Evolutionary conservation across 2,113 vertebrate genomes (phyloP), one percentile per base, ranked within the genome.

Genomic region (Galemys pyrenaicus): DNA sequence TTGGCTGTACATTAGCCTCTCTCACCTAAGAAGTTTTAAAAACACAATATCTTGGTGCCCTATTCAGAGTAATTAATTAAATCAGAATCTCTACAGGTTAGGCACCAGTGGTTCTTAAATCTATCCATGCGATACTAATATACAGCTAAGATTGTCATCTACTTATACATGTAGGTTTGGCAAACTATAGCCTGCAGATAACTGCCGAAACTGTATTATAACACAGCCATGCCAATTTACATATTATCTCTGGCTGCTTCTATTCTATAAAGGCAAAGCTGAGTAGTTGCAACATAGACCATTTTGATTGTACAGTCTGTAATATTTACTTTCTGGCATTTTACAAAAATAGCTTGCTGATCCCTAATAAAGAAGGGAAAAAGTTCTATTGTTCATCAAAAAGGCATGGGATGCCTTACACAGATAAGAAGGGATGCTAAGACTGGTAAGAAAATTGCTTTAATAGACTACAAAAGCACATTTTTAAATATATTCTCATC

Each of bases 341-440:
- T 89, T 93, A 73, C 4, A 67, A n/a, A 95, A 95, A 96, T 49
- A 83, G 91, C 68, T 82, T 81, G 9, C 20, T 91, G 30, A 64
- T 30, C n/a, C 4, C 67, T 91, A 46, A 87, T 46, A 78, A 58
- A 80, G 37, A n/a, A 85, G 46, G 39, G 19, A 32, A 70, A 79
- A 78, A n/a, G n/a, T 88, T 22, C 13, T 70, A 39, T 80, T 83
- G 96, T 60, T 83, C 73, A 88, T 91, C 92, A 88, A 89, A 86
- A 97, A 73, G 26, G 28, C 64, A 80, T 87, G 26, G 67, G 64
- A 93, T 30, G 73, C 15, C 49, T 51, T 51, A 51, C 49, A 51
- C 49, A 95, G 96, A 39, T 6, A 77, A 70, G 84, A 73, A 94
- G 65, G 73, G 35, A 8, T 64, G 49, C 22, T 75, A 17, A 77